Base-by-base conservation (phyloP, 92 coral and sea anemone species). In the Palythoa grandiflora region DNA sequence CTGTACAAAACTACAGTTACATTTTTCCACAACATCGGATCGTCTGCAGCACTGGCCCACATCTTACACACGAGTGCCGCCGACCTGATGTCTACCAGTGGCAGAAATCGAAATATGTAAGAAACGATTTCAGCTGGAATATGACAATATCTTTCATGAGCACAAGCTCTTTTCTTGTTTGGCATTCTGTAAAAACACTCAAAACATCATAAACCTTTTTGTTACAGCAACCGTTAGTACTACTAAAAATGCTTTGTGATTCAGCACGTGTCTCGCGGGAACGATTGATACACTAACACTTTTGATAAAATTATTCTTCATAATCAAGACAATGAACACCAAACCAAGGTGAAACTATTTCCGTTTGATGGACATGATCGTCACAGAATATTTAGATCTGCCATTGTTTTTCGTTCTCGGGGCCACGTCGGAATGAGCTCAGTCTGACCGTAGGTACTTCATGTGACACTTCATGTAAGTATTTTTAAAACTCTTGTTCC, bases 41-140 rank as follows among this genome's bases (percentile, higher is more conserved):
- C 98, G 11, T 95, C 94, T 9, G 93, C 87, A 7, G 98, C 98
- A 37, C 89, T 90, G 8, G 96, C 89, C 98, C 98, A 95, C 40
- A 87, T 51, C 71, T 78, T 89, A 17, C 98, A 95, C 3, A 91
- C 98, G 6, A 89, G 85, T 6, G 98, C 91, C 51, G 93, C 91
- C 47, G 92, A 85, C 73, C 91, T 88, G 53, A 95, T 70, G 59
- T 93, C 94, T 12, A 89, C 80, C 37, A 87, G 66, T 12, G 94
- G 92, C 1, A 95, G 94, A 78, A 95, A 95, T 54, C 98, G 85
- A 91, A 95, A 93, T 40, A 95, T 89, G 66, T 91, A 88, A 10
- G 96, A 91, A 44, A 93, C 81, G 9, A 95, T 89, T 76, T 95
- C 98, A 72, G 86, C 84, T 13, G 98, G 98, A 5, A 95, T 83